These are phyloP conservation scores for Dufourea novaeangliae DNA, from an alignment of 1,140 invertebrate species.

Conservation along the genomic window DNA sequence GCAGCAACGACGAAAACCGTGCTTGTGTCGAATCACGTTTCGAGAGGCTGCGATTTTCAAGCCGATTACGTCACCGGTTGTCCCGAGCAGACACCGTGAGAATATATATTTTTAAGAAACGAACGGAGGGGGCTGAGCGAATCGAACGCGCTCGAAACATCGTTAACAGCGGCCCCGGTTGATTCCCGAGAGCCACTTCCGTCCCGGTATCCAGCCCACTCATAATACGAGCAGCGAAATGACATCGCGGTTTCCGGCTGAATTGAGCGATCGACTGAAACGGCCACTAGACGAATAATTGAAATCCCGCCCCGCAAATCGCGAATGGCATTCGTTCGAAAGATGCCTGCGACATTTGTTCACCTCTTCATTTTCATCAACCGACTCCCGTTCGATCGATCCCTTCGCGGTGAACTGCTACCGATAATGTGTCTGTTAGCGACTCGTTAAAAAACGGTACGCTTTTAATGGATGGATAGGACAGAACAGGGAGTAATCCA, in stretches of 20 bases:
- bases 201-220: background rate
- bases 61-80: background rate
- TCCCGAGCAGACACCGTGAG: background rate
- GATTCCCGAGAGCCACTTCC: background rate
- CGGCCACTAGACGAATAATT: background rate
- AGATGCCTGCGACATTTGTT: background rate
- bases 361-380: no score
- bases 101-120: background rate
- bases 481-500: no score
- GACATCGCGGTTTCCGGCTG: conserved; percentile 20
- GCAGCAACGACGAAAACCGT: background rate
- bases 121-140: background rate
- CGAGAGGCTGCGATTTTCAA: background rate
- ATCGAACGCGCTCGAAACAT: background rate
- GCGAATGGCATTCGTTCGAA: background rate
- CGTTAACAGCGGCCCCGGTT: background rate
- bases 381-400: background rate
- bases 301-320: background rate
- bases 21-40: background rate
- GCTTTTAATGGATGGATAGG: no score
- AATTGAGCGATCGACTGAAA: background rate
- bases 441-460: no score
- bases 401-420: background rate
- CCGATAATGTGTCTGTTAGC: no score
- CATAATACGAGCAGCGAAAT: conserved; percentile 10